Conservation (phyloP, 2,113 vertebrate genomes). For the Cebidichthys violaceus region DNA sequence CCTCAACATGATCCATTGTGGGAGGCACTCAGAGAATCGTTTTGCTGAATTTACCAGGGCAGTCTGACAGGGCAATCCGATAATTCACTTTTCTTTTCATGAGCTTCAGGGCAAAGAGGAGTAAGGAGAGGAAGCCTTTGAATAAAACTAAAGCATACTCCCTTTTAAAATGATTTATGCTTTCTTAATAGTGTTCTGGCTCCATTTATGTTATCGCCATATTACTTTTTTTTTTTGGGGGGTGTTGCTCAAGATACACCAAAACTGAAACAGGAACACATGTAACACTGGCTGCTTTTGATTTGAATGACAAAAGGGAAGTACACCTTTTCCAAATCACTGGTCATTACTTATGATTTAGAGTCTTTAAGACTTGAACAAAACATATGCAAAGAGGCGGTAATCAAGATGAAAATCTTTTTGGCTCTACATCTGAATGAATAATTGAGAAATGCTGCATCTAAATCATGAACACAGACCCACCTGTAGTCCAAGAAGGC, state of each 20-base stretch:
- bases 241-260: constrained; percentile 47
- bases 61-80: constrained; percentile 52
- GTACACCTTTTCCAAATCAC: constrained; percentile 32
- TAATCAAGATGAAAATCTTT: constrained; percentile 34
- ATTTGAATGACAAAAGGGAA: constrained; percentile 48
- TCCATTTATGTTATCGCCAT: constrained; percentile 33
- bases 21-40: constrained; percentile 25
- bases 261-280: constrained; percentile 38
- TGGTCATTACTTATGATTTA: constrained; percentile 33
- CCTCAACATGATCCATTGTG: constrained; percentile 31
- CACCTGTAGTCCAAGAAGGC: constrained; percentile 97
- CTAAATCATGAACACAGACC: constrained; percentile 37
- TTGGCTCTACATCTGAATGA: constrained; percentile 34
- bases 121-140: constrained; percentile 46
- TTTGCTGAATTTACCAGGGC: constrained; percentile 23
- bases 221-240: not conserved
- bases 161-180: constrained; percentile 66
- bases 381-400: constrained; percentile 3
- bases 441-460: constrained; percentile 29
- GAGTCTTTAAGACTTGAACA: constrained; percentile 14
- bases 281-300: constrained; percentile 33
- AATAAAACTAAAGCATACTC: constrained; percentile 67
- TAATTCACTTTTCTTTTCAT: constrained; percentile 61
- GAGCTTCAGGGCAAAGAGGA: constrained; percentile 51
- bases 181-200: constrained; percentile 62